phyloP scores from a whole-genome alignment of 2,113 vertebrate species.

The Nothobranchius furzeri region DNA sequence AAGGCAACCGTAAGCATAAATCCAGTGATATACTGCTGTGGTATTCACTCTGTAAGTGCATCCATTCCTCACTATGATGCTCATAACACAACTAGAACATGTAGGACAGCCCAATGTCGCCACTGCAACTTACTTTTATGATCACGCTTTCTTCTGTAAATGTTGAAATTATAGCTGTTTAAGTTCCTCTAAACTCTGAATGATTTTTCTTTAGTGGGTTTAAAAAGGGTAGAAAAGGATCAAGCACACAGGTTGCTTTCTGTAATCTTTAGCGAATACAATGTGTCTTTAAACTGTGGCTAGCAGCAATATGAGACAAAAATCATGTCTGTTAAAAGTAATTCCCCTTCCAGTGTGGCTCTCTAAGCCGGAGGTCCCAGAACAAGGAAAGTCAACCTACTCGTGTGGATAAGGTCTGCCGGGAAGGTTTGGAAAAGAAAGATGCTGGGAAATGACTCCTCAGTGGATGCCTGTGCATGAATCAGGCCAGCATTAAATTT shows the following conservation, averaged over 20 bases:
- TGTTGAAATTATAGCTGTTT: neutral
- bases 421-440: constrained; percentile 31
- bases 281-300: constrained; percentile 40
- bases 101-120: constrained; percentile 47
- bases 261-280: constrained; percentile 39
- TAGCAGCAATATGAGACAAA: constrained; percentile 54
- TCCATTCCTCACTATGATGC: constrained; percentile 53
- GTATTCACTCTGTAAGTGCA: constrained; percentile 34
- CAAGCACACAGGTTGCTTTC: constrained; percentile 7
- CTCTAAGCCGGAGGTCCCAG: constrained; percentile 50
- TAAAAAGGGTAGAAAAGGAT: constrained; percentile 12
- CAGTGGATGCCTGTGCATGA: constrained; percentile 9
- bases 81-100: constrained; percentile 34
- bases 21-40: constrained; percentile 50
- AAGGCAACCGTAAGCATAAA: constrained; percentile 58
- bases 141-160: neutral
- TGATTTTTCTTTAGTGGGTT: constrained; percentile 7
- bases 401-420: constrained; percentile 54
- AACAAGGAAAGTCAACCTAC: constrained; percentile 72
- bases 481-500: neutral
- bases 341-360: constrained; percentile 56
- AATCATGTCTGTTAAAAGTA: constrained; percentile 66
- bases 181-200: constrained; percentile 9
- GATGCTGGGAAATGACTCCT: constrained; percentile 20
- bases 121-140: constrained; percentile 26